Conservation (phyloP, 2,888 invertebrate species). For the Erynnis tages region DNA sequence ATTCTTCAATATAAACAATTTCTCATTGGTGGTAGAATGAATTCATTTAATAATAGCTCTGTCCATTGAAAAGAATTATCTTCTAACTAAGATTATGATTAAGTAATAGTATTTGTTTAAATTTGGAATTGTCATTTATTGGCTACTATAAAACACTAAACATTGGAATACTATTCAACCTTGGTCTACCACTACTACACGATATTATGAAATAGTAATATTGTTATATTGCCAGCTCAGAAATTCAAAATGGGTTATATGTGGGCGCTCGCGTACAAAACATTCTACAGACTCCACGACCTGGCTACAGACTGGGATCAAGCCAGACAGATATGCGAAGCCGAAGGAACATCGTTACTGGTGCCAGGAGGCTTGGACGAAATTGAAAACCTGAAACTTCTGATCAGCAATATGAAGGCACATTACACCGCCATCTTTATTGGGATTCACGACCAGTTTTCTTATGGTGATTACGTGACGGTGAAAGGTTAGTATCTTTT, state of each 20-base stretch:
- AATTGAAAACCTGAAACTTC: constrained; percentile 51
- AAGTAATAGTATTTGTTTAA: no score
- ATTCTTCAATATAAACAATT: no score
- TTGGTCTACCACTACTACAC: no score
- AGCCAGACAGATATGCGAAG: constrained; percentile 52
- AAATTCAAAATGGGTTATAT: constrained; percentile 54
- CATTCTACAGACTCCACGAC: constrained; percentile 52
- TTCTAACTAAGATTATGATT: no score
- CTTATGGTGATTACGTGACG: constrained; percentile 49
- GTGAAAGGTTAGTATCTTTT: constrained; percentile 40
- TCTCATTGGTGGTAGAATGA: no score
- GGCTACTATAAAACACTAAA: no score
- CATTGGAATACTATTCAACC: no score
- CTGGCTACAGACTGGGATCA: constrained; percentile 49
- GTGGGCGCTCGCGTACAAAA: constrained; percentile 50
- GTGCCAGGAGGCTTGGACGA: constrained; percentile 48
- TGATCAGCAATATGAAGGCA: constrained; percentile 55
- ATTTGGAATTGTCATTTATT: no score
- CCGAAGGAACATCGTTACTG: constrained; percentile 49
- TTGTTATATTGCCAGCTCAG: constrained; percentile 39
- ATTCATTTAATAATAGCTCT: no score
- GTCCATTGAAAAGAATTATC: no score
- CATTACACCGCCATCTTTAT: constrained; percentile 51
- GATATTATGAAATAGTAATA: no score
- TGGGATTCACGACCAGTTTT: constrained; percentile 51